These are phyloP conservation scores for Corythoichthys intestinalis DNA, from an alignment of 2,113 vertebrate species.

Conservation along the genomic window DNA sequence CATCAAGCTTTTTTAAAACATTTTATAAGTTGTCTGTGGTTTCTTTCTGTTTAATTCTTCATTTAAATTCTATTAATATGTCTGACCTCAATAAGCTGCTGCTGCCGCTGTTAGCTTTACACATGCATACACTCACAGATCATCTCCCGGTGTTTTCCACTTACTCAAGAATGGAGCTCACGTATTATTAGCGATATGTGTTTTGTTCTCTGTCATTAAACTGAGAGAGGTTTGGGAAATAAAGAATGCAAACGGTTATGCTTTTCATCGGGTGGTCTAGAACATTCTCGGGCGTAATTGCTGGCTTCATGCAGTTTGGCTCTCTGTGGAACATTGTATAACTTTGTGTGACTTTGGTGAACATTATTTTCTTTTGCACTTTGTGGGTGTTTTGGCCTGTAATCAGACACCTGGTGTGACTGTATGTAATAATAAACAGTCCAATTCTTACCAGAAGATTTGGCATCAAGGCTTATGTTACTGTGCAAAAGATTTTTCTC, in stretches of 20 bases:
- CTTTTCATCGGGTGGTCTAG: constrained; percentile 1
- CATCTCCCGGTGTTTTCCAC: constrained; percentile 2
- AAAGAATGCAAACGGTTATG: background rate
- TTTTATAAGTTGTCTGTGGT: background rate
- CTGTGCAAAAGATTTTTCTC: constrained; percentile 2
- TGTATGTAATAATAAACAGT: constrained; percentile 25
- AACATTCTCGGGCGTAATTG: constrained; percentile 6
- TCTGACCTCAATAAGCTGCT: background rate
- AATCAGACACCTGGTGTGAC: constrained; percentile 1
- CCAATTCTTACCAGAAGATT: constrained; percentile 11
- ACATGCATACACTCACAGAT: background rate
- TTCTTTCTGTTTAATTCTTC: constrained; percentile 1
- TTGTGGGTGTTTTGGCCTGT: constrained; percentile 7
- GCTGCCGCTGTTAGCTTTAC: background rate
- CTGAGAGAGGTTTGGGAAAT: constrained; percentile 6
- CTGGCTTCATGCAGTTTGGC: background rate
- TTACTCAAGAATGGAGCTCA: background rate
- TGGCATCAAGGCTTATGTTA: constrained; percentile 16
- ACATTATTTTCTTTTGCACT: constrained; percentile 2
- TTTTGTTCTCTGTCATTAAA: constrained; percentile 13
- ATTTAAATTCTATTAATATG: background rate
- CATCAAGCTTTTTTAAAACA: background rate
- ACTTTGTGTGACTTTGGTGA: constrained; percentile 4
- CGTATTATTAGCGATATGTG: constrained; percentile 3
- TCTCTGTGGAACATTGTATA: background rate